Percentiles rank a stretch among this genome's conserved stretches.
These are phyloP conservation scores for honey bee (Apis mellifera) DNA, from an alignment of 1,140 invertebrate species.

Conservation along the genomic window DNA sequence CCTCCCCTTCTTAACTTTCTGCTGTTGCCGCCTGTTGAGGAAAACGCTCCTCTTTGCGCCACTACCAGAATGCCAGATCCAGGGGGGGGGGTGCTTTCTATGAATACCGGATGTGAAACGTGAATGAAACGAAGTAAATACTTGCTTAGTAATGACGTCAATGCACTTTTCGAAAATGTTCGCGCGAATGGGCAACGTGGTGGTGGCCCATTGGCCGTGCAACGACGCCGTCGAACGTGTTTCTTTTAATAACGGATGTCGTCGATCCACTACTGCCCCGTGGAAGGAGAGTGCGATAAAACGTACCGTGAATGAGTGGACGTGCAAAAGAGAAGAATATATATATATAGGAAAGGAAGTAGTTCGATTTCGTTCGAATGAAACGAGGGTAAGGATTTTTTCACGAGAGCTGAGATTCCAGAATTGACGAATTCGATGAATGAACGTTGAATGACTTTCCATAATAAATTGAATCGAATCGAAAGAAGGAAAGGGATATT, in stretches of 20 bases:
- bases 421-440: too few relatives aligned
- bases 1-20: conserved; percentile 37
- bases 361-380: too few relatives aligned
- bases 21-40: conserved; percentile 6
- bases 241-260: neutral
- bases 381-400: too few relatives aligned
- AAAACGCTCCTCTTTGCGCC: conserved; percentile 28
- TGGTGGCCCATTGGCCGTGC: too few relatives aligned
- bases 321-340: too few relatives aligned
- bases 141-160: conserved; percentile 29
- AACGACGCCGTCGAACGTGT: neutral
- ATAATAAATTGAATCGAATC: too few relatives aligned
- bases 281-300: too few relatives aligned
- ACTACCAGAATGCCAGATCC: conserved; percentile 16
- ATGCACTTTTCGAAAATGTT: conserved; percentile 12
- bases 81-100: conserved; percentile 40
- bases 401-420: too few relatives aligned
- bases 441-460: too few relatives aligned
- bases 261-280: neutral
- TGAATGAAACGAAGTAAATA: conserved; percentile 51
- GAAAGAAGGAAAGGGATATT: too few relatives aligned
- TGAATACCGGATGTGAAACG: conserved; percentile 51
- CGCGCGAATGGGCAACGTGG: neutral
- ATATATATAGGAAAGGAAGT: too few relatives aligned
- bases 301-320: too few relatives aligned